Conservation (phyloP, 2,888 invertebrate genomes). For the Colostygia pectinataria region DNA sequence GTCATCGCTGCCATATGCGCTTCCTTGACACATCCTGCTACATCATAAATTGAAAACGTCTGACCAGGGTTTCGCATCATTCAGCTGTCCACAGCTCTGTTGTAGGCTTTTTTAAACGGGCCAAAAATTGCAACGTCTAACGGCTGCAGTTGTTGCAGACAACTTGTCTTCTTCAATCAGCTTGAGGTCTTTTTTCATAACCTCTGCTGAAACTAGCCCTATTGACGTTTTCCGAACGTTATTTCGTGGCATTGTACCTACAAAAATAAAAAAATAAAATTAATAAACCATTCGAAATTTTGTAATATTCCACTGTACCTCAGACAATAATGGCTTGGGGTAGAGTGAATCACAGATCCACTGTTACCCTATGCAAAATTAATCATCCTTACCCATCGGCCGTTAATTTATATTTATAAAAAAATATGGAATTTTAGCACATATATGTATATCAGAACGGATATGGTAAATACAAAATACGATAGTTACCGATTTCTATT, state of each 20-base stretch:
- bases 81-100: no score
- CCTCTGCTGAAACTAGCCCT: conserved; percentile 8
- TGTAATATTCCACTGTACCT: conserved; percentile 6
- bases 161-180: conserved; percentile 9
- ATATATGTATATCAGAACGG: conserved; percentile 6
- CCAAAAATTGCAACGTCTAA: no score
- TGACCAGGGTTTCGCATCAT: conserved; percentile 54
- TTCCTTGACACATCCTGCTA: conserved; percentile 48
- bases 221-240: conserved; percentile 7
- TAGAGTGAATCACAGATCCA: conserved; percentile 6
- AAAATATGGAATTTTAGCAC: conserved; percentile 8
- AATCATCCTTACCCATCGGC: conserved; percentile 4
- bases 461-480: conserved; percentile 6
- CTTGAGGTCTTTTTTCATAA: conserved; percentile 10
- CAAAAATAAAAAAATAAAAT: conserved; percentile 13
- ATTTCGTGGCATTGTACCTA: no score
- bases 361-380: conserved; percentile 10
- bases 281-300: conserved; percentile 3
- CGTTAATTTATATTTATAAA: conserved; percentile 6
- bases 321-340: conserved; percentile 7
- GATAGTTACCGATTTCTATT: conserved; percentile 7
- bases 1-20: conserved; percentile 47
- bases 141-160: conserved; percentile 3
- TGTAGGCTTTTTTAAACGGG: no score
- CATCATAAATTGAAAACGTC: conserved; percentile 57